Conservation (phyloP, 2,888 invertebrate genomes). For the Luperina testacea region DNA sequence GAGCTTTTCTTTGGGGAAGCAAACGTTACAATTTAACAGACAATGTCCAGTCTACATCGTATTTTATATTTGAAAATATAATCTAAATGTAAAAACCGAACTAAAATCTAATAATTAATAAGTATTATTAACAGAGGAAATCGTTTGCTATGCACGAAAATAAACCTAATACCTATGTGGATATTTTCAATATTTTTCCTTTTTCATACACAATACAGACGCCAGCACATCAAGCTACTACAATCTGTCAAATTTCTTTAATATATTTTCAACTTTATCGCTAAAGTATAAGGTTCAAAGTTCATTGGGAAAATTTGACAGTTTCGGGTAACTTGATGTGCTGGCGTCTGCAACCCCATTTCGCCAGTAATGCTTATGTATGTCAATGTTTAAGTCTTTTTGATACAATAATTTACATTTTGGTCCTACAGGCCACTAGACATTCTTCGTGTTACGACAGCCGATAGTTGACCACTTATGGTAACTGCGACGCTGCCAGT, state of each 20-base stretch:
- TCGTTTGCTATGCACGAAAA: neutral
- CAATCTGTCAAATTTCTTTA: too few species aligned
- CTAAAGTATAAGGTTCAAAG: too few species aligned
- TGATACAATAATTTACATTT: neutral
- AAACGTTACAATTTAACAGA: neutral
- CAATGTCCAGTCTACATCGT: neutral
- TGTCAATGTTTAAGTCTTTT: neutral
- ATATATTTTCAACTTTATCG: too few species aligned
- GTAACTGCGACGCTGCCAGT: neutral
- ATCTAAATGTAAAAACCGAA: neutral
- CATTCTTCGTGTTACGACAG: neutral
- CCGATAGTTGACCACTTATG: conserved; percentile 23
- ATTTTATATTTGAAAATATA: neutral
- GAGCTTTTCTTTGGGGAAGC: neutral
- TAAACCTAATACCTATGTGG: neutral
- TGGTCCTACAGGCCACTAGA: neutral
- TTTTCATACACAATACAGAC: too few species aligned
- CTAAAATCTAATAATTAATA: neutral
- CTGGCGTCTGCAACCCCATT: neutral
- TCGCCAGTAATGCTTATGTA: neutral
- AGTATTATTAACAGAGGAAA: neutral
- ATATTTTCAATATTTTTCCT: too few species aligned
- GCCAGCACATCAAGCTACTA: too few species aligned
- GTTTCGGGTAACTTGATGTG: too few species aligned
- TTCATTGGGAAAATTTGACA: too few species aligned